Evolutionary conservation across 1,140 invertebrate genomes (phyloP).

Genomic region (Drepana arcuata): DNA sequence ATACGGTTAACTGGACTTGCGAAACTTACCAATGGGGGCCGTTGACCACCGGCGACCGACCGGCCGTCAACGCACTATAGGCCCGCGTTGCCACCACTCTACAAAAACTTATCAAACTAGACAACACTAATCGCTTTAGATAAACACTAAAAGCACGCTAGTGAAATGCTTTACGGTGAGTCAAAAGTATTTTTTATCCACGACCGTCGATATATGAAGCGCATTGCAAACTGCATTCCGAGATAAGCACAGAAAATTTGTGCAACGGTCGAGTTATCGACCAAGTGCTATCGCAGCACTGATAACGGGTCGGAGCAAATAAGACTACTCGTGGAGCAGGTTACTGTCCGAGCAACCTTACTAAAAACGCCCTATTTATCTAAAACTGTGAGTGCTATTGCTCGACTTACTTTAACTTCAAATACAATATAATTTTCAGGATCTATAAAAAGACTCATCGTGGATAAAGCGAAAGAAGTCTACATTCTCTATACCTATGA

Average conservation of each 20-base stretch:
- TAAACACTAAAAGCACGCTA: too few relatives aligned
- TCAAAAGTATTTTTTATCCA: conserved; percentile 22
- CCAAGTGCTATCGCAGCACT: conserved; percentile 34
- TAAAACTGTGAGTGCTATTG: too few relatives aligned
- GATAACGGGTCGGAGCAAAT: conserved; percentile 47
- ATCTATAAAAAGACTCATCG: too few relatives aligned
- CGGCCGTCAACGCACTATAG: conserved; percentile 18
- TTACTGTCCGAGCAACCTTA: conserved; percentile 44
- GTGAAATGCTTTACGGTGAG: conserved; percentile 15
- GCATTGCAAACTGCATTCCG: conserved; percentile 44
- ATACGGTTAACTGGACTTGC: conserved; percentile 62
- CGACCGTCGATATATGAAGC: conserved; percentile 32
- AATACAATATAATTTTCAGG: not conserved
- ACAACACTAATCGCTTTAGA: too few relatives aligned
- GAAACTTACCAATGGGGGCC: conserved; percentile 54
- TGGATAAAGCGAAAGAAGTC: too few relatives aligned
- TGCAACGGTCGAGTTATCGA: conserved; percentile 42
- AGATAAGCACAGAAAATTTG: conserved; percentile 47
- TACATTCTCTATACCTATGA: too few relatives aligned
- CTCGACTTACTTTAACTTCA: not conserved
- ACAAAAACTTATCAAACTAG: too few relatives aligned
- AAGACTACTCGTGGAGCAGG: conserved; percentile 35
- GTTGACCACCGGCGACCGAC: conserved; percentile 49
- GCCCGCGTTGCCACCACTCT: too few relatives aligned
- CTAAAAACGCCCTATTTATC: conserved; percentile 34